Evolutionary conservation across 2,113 vertebrate genomes (phyloP).

Genomic region (Petaurus breviceps): DNA sequence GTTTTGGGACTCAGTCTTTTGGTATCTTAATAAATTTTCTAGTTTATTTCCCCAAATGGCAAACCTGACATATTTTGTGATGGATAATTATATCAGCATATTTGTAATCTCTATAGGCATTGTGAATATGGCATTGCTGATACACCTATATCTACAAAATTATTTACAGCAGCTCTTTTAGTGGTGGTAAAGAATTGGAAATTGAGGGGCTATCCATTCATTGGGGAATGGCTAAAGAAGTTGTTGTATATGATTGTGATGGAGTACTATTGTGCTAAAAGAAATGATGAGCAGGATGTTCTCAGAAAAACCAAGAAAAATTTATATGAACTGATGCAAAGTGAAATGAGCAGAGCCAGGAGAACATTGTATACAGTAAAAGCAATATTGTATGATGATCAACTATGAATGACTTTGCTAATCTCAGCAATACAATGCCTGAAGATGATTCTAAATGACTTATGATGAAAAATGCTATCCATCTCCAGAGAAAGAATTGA

Average conservation of each 20-base stretch:
- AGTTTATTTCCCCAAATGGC: too few species aligned
- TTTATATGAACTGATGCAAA: background rate
- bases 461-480: background rate
- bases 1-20: too few species aligned
- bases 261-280: background rate
- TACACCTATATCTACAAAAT: background rate
- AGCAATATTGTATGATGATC: background rate
- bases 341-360: background rate
- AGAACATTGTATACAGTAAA: background rate
- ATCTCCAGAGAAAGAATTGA: background rate
- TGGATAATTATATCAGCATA: too few species aligned
- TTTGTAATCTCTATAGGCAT: too few species aligned
- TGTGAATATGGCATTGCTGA: too few species aligned
- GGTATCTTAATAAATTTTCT: too few species aligned
- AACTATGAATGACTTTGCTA: background rate
- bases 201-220: background rate
- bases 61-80: too few species aligned
- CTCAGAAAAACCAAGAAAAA: background rate
- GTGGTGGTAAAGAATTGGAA: background rate
- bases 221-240: background rate
- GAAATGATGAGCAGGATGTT: background rate
- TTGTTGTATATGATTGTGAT: background rate
- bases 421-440: background rate
- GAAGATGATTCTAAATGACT: background rate
- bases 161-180: background rate